Base-by-base conservation (phyloP, 2,888 invertebrate species). In the Synergus japonicus region DNA sequence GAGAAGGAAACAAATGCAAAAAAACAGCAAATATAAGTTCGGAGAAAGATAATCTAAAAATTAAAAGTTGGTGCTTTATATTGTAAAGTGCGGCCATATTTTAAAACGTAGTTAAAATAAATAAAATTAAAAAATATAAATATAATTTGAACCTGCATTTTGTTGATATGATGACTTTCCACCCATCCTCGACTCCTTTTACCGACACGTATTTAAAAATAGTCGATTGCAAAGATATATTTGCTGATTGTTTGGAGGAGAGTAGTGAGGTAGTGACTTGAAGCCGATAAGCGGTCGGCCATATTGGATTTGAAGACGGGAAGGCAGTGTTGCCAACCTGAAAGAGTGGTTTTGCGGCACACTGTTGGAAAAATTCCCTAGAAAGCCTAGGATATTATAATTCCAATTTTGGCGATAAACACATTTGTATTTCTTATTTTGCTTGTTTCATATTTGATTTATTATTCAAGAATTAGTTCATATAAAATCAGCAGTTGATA, bases 161-260 rank as follows among this genome's bases (percentile, higher is more conserved):
- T 97, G 92, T 98, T 22, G 22, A 22, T 22, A 22, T 97, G 87
- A 99, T 99, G 86, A 95, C 98, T 91, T 95, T 95, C 97, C 98
- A 99, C 4, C 97, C 99, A 94, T 98, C 98, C 92, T 97, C 95
- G 18, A 97, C 97, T 78, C 96, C 95, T 85, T 94, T 94, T 37
- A 99, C 95, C 81, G 94, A 92, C 46, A 98, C 93, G 92, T 97
- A 98, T 89, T 95, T 95, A 18, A 96, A 95, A 89, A 96, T 94
- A 46, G 94, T 93, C 29, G 99, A 99, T 84, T 29, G 29, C 29
- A 29, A 29, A 29, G 29, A 29, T 29, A 29, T 29, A 1, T 29
- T 29, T 29, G 0, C 1, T 2, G 29, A 29, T 29, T 2, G 29
- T 29, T 2, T 29, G 2, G 2, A 99, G 93, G 77, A 97, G 93